Conservation (phyloP, 2,797 vertebrate genomes). For the Cossypha heuglini region DNA sequence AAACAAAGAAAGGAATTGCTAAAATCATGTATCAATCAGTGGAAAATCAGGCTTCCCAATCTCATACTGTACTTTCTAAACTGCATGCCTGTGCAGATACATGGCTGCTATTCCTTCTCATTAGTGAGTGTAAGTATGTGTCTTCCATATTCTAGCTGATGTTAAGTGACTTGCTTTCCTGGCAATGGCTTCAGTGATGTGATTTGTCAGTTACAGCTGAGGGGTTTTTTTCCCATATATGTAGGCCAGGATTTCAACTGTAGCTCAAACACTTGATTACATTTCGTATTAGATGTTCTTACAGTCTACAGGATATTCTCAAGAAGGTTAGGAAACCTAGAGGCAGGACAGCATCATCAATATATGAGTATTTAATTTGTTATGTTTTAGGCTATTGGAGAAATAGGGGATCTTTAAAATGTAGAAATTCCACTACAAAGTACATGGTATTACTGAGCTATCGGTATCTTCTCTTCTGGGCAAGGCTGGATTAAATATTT, state of each 20-base stretch:
- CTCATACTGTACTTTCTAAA: background rate
- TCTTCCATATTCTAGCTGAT: background rate
- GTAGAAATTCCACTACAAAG: background rate
- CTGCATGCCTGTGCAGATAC: background rate
- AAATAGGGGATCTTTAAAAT: background rate
- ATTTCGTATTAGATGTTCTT: background rate
- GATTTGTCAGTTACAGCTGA: background rate
- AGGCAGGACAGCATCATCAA: background rate
- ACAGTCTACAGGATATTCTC: background rate
- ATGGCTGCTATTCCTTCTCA: background rate
- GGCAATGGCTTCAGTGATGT: background rate
- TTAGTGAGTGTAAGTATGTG: background rate
- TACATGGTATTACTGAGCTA: background rate
- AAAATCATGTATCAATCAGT: background rate
- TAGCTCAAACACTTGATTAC: background rate
- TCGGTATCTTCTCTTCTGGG: background rate
- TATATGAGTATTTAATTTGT: background rate
- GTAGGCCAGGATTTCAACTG: background rate
- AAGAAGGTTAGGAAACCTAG: background rate
- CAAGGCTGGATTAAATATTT: background rate
- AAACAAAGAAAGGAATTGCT: background rate
- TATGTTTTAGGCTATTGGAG: background rate
- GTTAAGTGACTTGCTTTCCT: background rate
- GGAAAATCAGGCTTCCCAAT: background rate
- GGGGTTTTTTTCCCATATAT: fast-evolving